phyloP scores from a whole-genome alignment of 2,113 vertebrate genomes.

The human region GRCh38 chrX:10502001-10502500 shows the following conservation, averaged over 20 bases:
- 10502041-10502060: conserved; percentile 54
- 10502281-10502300: not conserved
- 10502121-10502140: conserved; percentile 29
- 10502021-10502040: conserved; percentile 56
- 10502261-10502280: not conserved
- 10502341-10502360: not conserved
- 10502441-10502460: not conserved
- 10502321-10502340: conserved; percentile 15
- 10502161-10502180: conserved; percentile 41
- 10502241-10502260: not conserved
- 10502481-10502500: not conserved
- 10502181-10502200: not conserved
- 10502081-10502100: conserved; percentile 43
- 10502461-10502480: not conserved
- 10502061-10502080: conserved; percentile 46
- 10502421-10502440: not conserved
- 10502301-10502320: conserved; percentile 35
- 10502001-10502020: conserved; percentile 60
- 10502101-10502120: conserved; percentile 31
- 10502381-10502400: not conserved
- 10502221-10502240: not conserved
- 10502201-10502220: not conserved
- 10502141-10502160: conserved; percentile 1
- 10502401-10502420: not conserved
- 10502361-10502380: conserved; percentile 31